phyloP scores from a whole-genome alignment of 2,113 vertebrate species.

The Gallinago undulata region DNA sequence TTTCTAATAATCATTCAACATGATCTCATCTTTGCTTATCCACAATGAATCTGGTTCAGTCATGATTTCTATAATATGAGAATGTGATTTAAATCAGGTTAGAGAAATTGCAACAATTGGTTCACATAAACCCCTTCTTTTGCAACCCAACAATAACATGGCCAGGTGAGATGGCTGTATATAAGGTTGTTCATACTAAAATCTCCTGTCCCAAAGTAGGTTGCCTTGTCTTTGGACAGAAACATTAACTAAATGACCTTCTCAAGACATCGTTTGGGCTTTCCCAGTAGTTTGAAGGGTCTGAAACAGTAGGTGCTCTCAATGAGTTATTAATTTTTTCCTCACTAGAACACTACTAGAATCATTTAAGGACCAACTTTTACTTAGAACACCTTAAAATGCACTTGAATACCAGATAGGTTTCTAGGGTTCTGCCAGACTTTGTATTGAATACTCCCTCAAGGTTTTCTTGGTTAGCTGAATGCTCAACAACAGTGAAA shows the following conservation, averaged over 20 bases:
- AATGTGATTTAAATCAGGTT: background rate
- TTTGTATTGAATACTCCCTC: background rate
- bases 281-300: background rate
- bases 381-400: background rate
- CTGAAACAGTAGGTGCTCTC: background rate
- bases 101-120: background rate
- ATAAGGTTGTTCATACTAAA: background rate
- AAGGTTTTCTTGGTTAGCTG: background rate
- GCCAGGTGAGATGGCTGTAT: background rate
- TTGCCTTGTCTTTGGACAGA: background rate
- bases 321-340: background rate
- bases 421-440: background rate
- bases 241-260: background rate
- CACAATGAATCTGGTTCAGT: background rate
- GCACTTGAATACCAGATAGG: background rate
- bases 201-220: background rate
- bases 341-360: background rate
- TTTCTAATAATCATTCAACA: background rate
- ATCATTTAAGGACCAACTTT: background rate
- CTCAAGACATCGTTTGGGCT: background rate
- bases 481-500: background rate
- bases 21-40: background rate
- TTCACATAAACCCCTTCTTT: background rate
- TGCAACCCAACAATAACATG: background rate
- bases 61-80: background rate